Evolutionary conservation across 2,113 vertebrate genomes (phyloP).

Genomic region (Nothoprocta pentlandii): DNA sequence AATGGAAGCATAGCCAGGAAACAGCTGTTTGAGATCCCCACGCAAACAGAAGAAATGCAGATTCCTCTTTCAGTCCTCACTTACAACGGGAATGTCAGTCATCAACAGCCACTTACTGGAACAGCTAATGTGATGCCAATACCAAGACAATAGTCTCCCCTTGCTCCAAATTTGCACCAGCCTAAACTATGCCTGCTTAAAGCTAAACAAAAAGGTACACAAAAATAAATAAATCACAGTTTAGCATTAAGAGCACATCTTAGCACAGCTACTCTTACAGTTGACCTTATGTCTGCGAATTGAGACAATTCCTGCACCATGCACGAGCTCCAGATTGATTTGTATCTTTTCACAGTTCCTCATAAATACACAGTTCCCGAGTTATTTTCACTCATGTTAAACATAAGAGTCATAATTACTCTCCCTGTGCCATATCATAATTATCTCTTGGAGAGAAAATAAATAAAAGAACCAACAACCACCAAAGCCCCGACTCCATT

Average conservation of each 20-base stretch:
- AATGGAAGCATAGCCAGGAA: neutral
- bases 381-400: neutral
- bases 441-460: neutral
- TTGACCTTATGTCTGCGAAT: neutral
- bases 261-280: neutral
- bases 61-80: neutral
- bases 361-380: accelerated
- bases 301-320: conserved; percentile 3
- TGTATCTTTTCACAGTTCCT: neutral
- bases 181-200: neutral
- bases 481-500: neutral
- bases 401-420: neutral
- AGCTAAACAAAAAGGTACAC: neutral
- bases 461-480: neutral
- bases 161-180: conserved; percentile 5
- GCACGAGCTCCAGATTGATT: neutral
- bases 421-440: neutral
- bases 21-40: neutral
- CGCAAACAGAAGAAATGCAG: neutral
- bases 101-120: neutral
- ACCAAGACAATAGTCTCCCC: neutral
- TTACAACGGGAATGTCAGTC: conserved; percentile 3
- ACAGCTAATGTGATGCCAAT: conserved; percentile 15
- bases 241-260: neutral
- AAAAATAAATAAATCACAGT: neutral